Base-by-base conservation (phyloP, 2,888 invertebrate species). In the Ashinkailepas kermadecensis region DNA sequence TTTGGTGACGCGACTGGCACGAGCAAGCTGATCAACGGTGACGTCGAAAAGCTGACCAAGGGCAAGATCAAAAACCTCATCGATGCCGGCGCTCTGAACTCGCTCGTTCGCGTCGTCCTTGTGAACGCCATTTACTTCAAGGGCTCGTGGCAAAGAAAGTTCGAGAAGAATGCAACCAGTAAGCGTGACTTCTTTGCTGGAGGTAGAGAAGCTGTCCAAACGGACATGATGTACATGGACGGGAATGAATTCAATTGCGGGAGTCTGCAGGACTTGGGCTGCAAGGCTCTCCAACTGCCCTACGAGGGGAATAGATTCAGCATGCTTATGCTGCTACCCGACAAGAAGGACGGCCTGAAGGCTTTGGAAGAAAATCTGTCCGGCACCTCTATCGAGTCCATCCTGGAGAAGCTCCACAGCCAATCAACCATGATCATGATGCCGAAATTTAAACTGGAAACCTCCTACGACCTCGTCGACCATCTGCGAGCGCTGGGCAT, bases 91-190 rank as follows among this genome's bases (percentile, higher is more conserved):
- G 89, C 89, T 85, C 86, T 95, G 0, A 85, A 88, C 86, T 80
- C 81, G 0, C 86, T 88, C 0, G 93, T 94, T 0, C 89, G 91
- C 81, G 87, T 94, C 82, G 92, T 95, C 6, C 89, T 96, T 10
- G 91, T 95, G 6, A 96, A 95, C 86, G 95, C 95, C 0, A 90
- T 96, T 23, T 95, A 95, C 87, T 96, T 96, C 88, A 95, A 95
- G 89, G 93, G 93, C 6, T 89, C 90, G 65, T 96, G 95, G 95
- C 87, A 88, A 78, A 86, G 90, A 54, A 92, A 92, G 85, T 96
- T 96, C 87, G 90, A 92, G 58, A 88, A 90, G 0, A 90, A 91
- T 39, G 89, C 91, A 81, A 95, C 95, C 0, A 91, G 90, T 86
- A 91, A 91, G 82, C 92, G 92, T 85, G 90, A 93, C 0, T 95